Evolutionary conservation across 2,888 invertebrate genomes (phyloP).

Genomic region (Zhengitettix transpicula): DNA sequence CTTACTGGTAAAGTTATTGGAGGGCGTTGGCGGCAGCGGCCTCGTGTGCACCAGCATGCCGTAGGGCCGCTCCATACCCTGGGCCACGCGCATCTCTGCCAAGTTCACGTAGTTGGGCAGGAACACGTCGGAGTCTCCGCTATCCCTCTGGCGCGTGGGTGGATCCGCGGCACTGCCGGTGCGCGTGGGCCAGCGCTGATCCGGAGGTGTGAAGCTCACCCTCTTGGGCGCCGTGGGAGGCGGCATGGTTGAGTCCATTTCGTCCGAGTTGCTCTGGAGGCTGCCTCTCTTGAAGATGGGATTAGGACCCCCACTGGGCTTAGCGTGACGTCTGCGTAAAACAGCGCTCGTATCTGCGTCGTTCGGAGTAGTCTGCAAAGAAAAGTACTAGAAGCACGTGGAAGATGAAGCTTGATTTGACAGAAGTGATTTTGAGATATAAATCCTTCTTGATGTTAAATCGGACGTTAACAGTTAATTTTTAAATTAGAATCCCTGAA

Average conservation of each 20-base stretch:
- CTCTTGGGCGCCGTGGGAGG: constrained; percentile 12
- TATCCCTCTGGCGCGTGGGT: constrained; percentile 13
- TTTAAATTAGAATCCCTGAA: too few species aligned
- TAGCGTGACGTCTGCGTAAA: neutral
- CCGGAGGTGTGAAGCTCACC: constrained; percentile 14
- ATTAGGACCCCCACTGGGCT: neutral
- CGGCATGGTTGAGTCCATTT: constrained; percentile 2
- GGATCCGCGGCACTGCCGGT: constrained; percentile 15
- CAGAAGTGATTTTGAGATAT: too few species aligned
- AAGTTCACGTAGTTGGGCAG: neutral
- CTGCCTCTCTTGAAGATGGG: constrained; percentile 15
- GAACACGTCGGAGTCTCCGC: neutral
- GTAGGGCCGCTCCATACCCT: neutral
- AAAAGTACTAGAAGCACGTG: neutral
- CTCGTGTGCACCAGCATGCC: neutral
- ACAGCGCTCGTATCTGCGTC: neutral
- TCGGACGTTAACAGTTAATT: too few species aligned
- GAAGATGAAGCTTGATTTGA: too few species aligned
- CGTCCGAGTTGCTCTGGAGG: constrained; percentile 3
- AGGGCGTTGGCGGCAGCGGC: neutral
- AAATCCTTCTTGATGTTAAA: too few species aligned
- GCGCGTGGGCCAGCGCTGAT: constrained; percentile 14
- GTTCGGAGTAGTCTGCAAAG: neutral
- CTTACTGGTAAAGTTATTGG: neutral
- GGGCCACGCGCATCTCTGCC: neutral